A percentile compares a stretch with the other conserved stretches of the same genome.
Evolutionary conservation across 2,888 invertebrate genomes (phyloP).

Genomic region (Campoplex nolae): DNA sequence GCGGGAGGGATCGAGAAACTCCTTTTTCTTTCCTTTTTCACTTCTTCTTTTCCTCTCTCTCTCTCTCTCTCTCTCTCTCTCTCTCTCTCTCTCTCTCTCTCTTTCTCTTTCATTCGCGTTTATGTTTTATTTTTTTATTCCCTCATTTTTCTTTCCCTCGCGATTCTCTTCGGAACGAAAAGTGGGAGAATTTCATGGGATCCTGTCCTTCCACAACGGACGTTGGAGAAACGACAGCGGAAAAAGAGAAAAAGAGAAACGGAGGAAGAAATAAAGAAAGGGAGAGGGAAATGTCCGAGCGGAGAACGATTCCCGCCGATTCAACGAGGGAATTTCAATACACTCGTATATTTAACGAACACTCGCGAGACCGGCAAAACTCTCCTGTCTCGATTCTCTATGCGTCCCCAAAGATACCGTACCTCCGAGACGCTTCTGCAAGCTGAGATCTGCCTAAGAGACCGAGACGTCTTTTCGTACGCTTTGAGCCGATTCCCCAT

Average conservation of each 20-base stretch:
- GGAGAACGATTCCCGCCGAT: slow-evolving; percentile 54
- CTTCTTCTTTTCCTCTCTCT: slow-evolving; percentile 19
- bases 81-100: slow-evolving; percentile 35
- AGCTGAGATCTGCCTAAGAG: slow-evolving; percentile 44
- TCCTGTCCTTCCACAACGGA: slow-evolving; percentile 81
- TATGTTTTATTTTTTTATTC: slow-evolving; percentile 53
- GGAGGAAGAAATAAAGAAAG: slow-evolving; percentile 36
- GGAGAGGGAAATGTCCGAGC: slow-evolving; percentile 45
- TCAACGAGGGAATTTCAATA: slow-evolving; percentile 81
- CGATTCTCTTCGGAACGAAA: slow-evolving; percentile 54
- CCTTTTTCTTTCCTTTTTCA: slow-evolving; percentile 6
- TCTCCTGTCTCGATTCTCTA: slow-evolving; percentile 38
- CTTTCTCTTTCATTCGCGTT: slow-evolving; percentile 43
- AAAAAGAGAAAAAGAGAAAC: slow-evolving; percentile 11
- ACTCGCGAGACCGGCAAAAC: slow-evolving; percentile 69
- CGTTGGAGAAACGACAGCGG: slow-evolving; percentile 69
- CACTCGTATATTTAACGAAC: slow-evolving; percentile 83
- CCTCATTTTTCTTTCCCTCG: slow-evolving; percentile 67
- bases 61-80: slow-evolving; percentile 26
- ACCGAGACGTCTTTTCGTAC: slow-evolving; percentile 42
- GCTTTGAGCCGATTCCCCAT: slow-evolving; percentile 37
- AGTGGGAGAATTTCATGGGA: slow-evolving; percentile 80
- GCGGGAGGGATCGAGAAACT: slow-evolving; percentile 77
- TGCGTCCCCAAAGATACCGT: slow-evolving; percentile 48
- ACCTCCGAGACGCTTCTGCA: slow-evolving; percentile 36